phyloP scores from a whole-genome alignment of 1,140 invertebrate species.

The Saccostrea glomerata region DNA sequence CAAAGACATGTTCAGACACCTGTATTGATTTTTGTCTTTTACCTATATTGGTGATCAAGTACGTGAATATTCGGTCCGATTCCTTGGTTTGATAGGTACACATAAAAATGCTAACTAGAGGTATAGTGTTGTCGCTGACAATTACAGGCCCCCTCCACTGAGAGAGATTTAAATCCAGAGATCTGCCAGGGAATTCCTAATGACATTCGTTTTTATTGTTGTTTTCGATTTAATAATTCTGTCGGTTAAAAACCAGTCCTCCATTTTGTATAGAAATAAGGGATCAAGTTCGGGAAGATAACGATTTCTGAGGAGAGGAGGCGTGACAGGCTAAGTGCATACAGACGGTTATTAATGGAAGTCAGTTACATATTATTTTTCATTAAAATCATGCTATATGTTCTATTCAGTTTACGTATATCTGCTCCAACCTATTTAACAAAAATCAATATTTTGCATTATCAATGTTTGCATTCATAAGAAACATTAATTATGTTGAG shows the following conservation, averaged over 20 bases:
- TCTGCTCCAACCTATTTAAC: too few relatives aligned
- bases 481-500: too few relatives aligned
- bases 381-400: too few relatives aligned
- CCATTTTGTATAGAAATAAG: not conserved
- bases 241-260: not conserved
- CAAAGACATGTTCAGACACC: constrained; percentile 18
- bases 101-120: not conserved
- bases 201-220: constrained; percentile 28
- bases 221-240: constrained; percentile 13
- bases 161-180: constrained; percentile 11
- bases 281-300: not conserved
- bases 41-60: constrained; percentile 14
- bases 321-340: not conserved
- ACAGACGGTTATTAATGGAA: not conserved
- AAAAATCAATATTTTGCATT: too few relatives aligned
- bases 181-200: constrained; percentile 21
- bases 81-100: constrained; percentile 11
- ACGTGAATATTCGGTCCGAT: not conserved
- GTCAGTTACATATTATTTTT: not conserved
- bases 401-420: too few relatives aligned
- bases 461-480: too few relatives aligned
- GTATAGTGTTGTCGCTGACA: not conserved
- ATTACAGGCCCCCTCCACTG: not conserved
- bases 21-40: constrained; percentile 2
- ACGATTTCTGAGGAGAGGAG: not conserved